Percentiles rank a stretch among this genome's conserved stretches.
Conservation (phyloP, 23 tunicate genomes). For the Clavelina lepadiformis region DNA sequence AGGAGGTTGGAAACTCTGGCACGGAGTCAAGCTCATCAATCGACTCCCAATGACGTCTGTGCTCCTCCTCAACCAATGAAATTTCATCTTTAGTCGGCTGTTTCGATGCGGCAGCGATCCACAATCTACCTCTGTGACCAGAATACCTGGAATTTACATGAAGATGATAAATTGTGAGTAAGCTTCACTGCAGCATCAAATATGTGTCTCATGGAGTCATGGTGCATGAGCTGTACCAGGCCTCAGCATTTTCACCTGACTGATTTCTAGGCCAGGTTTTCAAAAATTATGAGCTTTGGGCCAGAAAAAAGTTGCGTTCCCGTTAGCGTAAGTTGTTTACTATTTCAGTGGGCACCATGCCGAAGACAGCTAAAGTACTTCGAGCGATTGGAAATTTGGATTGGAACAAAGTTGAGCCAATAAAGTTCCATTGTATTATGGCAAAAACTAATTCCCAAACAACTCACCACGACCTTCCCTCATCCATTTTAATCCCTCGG, state of each 20-base stretch:
- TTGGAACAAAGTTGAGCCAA: too few species aligned
- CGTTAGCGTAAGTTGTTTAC: not conserved
- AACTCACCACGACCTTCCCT: slow-evolving; percentile 89
- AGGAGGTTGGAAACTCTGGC: slow-evolving; percentile 61
- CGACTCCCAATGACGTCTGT: slow-evolving; percentile 23
- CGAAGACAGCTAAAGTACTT: not conserved
- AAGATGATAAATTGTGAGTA: not conserved
- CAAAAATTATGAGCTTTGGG: too few species aligned
- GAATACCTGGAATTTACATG: slow-evolving; percentile 64
- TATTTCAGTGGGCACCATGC: not conserved
- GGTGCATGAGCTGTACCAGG: too few species aligned
- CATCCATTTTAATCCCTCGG: slow-evolving; percentile 82
- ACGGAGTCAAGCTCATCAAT: slow-evolving; percentile 6
- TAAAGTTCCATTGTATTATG: too few species aligned
- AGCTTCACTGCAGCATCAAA: slow-evolving; percentile 1
- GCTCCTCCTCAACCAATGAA: slow-evolving; percentile 37
- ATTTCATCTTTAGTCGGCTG: slow-evolving; percentile 61
- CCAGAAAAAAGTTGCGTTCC: too few species aligned
- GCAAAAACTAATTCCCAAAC: not conserved
- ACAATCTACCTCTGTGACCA: slow-evolving; percentile 85
- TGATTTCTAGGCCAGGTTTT: too few species aligned
- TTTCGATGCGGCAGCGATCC: slow-evolving; percentile 92
- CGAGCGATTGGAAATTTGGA: not conserved
- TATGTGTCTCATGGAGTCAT: too few species aligned
- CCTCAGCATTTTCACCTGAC: too few species aligned